phyloP scores from a whole-genome alignment of 2,888 invertebrate species.

The Xiphydria camelus region DNA sequence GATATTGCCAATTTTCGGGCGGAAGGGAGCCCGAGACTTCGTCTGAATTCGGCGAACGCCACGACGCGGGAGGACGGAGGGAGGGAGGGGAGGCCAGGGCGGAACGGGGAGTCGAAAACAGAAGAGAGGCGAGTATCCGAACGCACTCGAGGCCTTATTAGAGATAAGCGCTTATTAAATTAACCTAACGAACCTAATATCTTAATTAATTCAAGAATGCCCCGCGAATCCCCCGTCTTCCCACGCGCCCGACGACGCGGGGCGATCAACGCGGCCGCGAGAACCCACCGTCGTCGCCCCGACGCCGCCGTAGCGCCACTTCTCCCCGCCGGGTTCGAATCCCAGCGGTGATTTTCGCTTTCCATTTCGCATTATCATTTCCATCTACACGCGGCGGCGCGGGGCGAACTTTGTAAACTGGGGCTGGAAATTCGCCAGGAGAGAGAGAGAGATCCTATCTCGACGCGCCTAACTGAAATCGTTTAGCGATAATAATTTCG shows the following conservation, averaged over 20 bases:
- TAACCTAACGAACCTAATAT: conserved; percentile 37
- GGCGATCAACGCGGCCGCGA: too few species aligned
- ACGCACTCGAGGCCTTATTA: conserved; percentile 8
- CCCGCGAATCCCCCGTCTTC: too few species aligned
- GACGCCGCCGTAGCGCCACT: too few species aligned
- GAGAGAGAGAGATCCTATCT: conserved; percentile 2
- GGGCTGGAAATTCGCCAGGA: not conserved
- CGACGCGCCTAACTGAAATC: not conserved
- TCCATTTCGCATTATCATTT: conserved; percentile 1
- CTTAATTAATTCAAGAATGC: conserved; percentile 34
- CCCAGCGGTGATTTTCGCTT: conserved; percentile 2
- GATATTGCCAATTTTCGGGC: conserved; percentile 47
- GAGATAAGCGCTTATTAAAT: conserved; percentile 41
- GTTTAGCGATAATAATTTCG: not conserved
- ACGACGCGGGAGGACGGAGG: not conserved
- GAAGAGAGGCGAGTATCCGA: not conserved
- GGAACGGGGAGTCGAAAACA: not conserved
- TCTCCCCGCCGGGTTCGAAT: not conserved
- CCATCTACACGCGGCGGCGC: not conserved
- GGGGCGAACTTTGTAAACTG: not conserved
- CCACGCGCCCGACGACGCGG: too few species aligned
- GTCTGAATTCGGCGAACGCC: too few species aligned
- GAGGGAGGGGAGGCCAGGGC: not conserved
- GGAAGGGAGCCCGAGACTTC: conserved; percentile 32
- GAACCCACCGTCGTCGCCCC: too few species aligned